These are phyloP conservation scores for Drosophila imparisetae DNA, from an alignment of 2,888 invertebrate genomes.

Conservation along the genomic window DNA sequence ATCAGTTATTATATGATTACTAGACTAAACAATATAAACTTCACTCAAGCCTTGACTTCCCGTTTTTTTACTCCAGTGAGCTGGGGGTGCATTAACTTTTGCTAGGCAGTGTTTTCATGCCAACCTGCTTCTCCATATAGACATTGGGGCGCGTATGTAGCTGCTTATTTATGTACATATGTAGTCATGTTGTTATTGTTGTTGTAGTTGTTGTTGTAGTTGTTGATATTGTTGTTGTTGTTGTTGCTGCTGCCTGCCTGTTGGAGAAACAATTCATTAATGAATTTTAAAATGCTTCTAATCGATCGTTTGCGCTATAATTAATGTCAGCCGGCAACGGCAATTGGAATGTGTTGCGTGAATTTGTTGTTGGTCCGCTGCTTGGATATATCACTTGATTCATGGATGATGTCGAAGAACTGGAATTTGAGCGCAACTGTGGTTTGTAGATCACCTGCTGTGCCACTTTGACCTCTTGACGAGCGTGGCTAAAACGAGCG, in stretches of 20 bases:
- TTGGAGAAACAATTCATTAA: constrained; percentile 80
- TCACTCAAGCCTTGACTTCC: background rate
- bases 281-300: constrained; percentile 79
- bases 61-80: background rate
- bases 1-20: background rate
- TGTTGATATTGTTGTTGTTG: constrained; percentile 33
- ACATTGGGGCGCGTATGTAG: constrained; percentile 56
- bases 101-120: constrained; percentile 38
- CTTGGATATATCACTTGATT: constrained; percentile 29
- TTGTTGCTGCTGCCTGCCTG: constrained; percentile 29
- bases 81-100: constrained; percentile 24
- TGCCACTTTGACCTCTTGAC: constrained; percentile 21
- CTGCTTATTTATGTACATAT: constrained; percentile 73
- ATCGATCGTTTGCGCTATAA: constrained; percentile 79
- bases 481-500: constrained; percentile 2
- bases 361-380: constrained; percentile 39
- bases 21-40: background rate
- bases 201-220: constrained; percentile 28
- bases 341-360: constrained; percentile 73
- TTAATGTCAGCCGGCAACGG: constrained; percentile 69
- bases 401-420: constrained; percentile 16
- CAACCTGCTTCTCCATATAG: constrained; percentile 51
- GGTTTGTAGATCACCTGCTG: constrained; percentile 22
- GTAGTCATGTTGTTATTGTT: constrained; percentile 38
- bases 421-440: constrained; percentile 6